A percentile compares a stretch with the other conserved stretches of the same genome.
These are phyloP conservation scores for Halcyon senegalensis DNA, from an alignment of 2,113 vertebrate species.

Conservation along the genomic window DNA sequence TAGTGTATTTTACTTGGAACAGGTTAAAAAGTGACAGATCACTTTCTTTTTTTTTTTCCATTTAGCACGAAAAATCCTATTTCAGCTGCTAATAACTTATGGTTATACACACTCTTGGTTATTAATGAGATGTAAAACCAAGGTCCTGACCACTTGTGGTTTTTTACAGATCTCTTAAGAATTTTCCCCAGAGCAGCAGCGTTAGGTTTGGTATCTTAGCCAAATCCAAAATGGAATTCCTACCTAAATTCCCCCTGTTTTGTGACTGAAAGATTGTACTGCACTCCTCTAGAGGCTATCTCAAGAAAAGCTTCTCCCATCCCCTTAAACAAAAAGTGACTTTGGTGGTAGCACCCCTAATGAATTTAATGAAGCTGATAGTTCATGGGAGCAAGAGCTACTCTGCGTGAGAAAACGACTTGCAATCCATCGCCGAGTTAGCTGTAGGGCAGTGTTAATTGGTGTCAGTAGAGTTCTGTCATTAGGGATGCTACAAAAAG, in stretches of 20 bases:
- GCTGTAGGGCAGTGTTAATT: rapidly evolving
- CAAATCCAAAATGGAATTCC: neutral
- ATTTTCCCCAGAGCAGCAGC: constrained; percentile 16
- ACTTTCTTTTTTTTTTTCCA: no score
- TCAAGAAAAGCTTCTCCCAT: neutral
- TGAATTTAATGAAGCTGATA: neutral
- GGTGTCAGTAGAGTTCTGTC: no score
- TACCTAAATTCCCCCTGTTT: neutral
- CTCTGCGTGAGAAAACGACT: neutral
- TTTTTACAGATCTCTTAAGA: constrained; percentile 14
- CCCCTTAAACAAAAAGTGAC: neutral
- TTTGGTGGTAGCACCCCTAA: neutral
- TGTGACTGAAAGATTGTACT: neutral
- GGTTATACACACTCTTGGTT: neutral
- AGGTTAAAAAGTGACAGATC: neutral
- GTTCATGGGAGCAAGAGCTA: neutral
- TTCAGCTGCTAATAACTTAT: neutral
- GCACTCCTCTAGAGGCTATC: neutral
- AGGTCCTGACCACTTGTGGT: constrained; percentile 12
- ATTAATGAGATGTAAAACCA: constrained; percentile 30
- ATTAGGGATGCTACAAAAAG: neutral
- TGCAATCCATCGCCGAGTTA: rapidly evolving
- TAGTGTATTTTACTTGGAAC: neutral
- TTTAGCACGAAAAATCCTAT: neutral
- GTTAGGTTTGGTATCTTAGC: neutral